Evolutionary conservation across 2,888 invertebrate genomes (phyloP).

Genomic region (Iselma pallidipennis): DNA sequence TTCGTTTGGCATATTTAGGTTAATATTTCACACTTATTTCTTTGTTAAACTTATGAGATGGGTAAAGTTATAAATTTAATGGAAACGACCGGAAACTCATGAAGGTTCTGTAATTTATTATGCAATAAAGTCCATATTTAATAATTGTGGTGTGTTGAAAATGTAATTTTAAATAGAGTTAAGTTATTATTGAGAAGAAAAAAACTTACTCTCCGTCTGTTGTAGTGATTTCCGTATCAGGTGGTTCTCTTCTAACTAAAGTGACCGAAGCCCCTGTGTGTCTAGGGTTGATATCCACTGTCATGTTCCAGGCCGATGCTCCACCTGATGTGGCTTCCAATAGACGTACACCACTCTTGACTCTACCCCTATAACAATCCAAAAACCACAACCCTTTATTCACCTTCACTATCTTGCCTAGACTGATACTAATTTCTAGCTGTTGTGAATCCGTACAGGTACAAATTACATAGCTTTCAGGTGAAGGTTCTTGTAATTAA

Average conservation of each 20-base stretch:
- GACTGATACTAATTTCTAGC: no score
- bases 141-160: neutral
- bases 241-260: constrained; percentile 68
- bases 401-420: no score
- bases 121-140: neutral
- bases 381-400: neutral
- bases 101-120: neutral
- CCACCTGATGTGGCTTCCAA: constrained; percentile 54
- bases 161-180: neutral
- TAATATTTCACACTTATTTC: neutral
- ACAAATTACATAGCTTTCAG: neutral
- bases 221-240: constrained; percentile 44
- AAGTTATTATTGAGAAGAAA: neutral
- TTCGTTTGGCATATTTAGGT: neutral
- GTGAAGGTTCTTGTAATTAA: neutral
- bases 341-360: constrained; percentile 84
- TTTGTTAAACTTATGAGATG: no score
- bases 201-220: constrained; percentile 45
- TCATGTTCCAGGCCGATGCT: constrained; percentile 74
- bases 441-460: neutral
- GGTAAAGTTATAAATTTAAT: neutral
- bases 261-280: constrained; percentile 89
- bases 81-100: neutral
- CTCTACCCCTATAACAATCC: constrained; percentile 72
- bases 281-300: constrained; percentile 82